A percentile compares a stretch with the other conserved stretches of the same genome.
These are phyloP conservation scores for Stomatorhinus walkeri DNA, from an alignment of 2,797 vertebrate genomes.

Conservation along the genomic window DNA sequence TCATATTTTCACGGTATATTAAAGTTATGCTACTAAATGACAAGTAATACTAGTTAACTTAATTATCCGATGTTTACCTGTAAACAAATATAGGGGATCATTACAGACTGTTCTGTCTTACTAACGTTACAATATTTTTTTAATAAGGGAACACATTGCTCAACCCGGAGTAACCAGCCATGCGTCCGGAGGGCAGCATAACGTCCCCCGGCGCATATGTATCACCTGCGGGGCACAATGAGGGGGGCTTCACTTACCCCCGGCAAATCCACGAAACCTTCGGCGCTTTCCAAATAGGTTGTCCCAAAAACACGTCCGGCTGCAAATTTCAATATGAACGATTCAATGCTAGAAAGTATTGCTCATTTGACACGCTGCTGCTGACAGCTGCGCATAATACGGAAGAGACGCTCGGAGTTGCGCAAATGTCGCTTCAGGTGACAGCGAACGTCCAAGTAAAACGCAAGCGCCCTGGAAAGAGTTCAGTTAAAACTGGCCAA, in stretches of 20 bases:
- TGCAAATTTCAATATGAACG: not conserved
- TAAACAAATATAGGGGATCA: not conserved
- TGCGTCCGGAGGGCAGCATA: not conserved
- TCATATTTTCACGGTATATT: conserved; percentile 52
- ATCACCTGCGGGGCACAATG: not conserved
- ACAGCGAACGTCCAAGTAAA: not conserved
- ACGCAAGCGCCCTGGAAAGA: not conserved
- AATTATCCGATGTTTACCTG: not conserved
- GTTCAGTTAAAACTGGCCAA: not conserved
- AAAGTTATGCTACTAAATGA: not conserved
- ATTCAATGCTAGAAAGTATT: not conserved
- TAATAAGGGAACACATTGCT: not conserved
- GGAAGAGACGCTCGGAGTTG: not conserved
- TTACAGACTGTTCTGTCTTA: not conserved
- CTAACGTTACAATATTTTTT: not conserved
- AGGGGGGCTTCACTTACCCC: not conserved
- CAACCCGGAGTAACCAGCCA: not conserved
- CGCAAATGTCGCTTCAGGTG: not conserved
- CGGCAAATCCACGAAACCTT: not conserved
- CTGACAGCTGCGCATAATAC: not conserved
- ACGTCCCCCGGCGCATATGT: not conserved
- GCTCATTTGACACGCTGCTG: not conserved
- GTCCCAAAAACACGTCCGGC: not conserved
- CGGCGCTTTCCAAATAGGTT: not conserved
- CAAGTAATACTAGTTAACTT: not conserved